Base-by-base conservation (phyloP, 2,113 vertebrate genomes). In the Otis tarda region DNA sequence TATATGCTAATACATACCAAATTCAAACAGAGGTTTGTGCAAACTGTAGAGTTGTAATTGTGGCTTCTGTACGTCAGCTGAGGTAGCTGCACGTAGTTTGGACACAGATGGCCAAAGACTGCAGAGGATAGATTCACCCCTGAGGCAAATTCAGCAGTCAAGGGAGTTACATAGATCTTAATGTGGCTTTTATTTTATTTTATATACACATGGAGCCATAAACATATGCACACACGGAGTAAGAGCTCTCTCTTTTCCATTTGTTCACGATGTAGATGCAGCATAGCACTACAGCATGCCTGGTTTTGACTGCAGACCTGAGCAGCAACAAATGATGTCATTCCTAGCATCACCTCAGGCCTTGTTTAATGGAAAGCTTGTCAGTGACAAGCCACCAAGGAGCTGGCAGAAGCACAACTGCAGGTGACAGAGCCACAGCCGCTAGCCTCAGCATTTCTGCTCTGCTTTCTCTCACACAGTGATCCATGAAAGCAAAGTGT, bases 191-290 rank as follows among this genome's bases (percentile, higher is more conserved):
- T 77, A 33, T 60, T 77, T 90, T 55, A 27, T 60, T 77, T 90
- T 55, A 27, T 37, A 16, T 55, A 52, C 35, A 55, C n/a, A 50
- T 5, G 57, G 37, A 55, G n/a, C n/a, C 10, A 67, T 41, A 89
- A 92, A 67, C 10, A 39, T 14, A 53, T 0, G 2, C 3, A 33
- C 10, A 65, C 2, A 14, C 0, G 1, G 57, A 82, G 18, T n/a
- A 64, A 74, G 22, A 85, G 39, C 28, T 50, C 17, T 64, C 30
- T 73, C 52, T 11, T 55, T 59, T 22, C 16, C 8, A 7, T 53
- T 83, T 83, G 37, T 33, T 75, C 33, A n/a, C 4, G 2, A 50
- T 10, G 7, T 31, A 19, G 27, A 45, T n/a, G 25, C 23, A 63
- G 47, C 37, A 53, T 2, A 45, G 21, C 25, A 37, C 28, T 68